Evolutionary conservation across 2,113 vertebrate species (phyloP).

Genomic region (Prietella phreatophila): DNA sequence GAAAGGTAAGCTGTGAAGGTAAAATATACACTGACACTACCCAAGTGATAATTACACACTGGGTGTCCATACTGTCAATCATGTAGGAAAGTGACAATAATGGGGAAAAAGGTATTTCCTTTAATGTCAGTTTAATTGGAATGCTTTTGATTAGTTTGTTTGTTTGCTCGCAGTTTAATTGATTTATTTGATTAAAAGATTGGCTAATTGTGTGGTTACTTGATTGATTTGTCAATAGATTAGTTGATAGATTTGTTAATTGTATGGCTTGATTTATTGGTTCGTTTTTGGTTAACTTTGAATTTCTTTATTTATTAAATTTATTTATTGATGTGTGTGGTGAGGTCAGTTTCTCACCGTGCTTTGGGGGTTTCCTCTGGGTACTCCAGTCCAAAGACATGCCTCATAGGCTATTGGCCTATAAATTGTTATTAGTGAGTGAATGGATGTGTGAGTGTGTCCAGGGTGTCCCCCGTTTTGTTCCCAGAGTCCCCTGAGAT

Average conservation of each 20-base stretch:
- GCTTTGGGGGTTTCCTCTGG: no score
- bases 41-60: neutral
- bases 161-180: neutral
- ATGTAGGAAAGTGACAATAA: neutral
- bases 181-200: neutral
- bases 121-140: neutral
- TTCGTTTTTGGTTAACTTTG: no score
- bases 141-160: neutral
- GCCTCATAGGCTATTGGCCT: no score
- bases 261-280: neutral
- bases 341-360: no score
- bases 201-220: neutral
- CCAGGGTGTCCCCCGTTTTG: no score
- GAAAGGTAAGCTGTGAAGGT: neutral
- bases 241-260: neutral
- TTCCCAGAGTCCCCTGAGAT: no score
- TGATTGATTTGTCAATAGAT: neutral
- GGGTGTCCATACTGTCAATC: neutral
- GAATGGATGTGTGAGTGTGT: no score
- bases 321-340: neutral
- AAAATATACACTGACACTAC: neutral
- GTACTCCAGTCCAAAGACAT: no score
- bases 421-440: no score
- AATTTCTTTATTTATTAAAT: no score
- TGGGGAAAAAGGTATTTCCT: neutral